These are phyloP conservation scores for Peromyscus maniculatus DNA, from an alignment of 2,113 vertebrate genomes.

Conservation along the genomic window DNA sequence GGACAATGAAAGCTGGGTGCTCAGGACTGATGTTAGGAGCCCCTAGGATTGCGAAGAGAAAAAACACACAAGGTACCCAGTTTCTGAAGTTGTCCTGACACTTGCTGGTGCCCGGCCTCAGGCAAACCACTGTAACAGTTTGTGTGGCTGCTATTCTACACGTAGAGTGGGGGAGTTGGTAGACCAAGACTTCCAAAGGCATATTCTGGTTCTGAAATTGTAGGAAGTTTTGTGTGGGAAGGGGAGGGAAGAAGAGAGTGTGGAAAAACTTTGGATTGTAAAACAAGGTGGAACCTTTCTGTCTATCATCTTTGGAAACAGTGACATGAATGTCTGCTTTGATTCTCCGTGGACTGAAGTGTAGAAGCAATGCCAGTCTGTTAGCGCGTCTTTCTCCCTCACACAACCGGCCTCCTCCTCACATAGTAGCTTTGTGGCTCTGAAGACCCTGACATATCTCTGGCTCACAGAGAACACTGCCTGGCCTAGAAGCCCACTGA, in stretches of 20 bases:
- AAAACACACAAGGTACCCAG: background rate
- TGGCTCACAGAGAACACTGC: background rate
- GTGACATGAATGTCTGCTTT: background rate
- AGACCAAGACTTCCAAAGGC: background rate
- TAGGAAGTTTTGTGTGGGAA: background rate
- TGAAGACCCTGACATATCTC: background rate
- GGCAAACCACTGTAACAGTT: background rate
- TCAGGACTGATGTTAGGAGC: background rate
- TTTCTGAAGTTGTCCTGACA: background rate
- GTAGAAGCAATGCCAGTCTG: background rate
- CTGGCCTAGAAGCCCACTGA: conserved; percentile 10
- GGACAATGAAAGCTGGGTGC: background rate
- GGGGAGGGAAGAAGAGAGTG: background rate
- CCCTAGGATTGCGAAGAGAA: background rate
- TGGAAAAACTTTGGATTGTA: background rate
- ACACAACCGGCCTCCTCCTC: background rate
- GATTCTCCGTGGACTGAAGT: background rate
- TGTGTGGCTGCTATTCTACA: background rate
- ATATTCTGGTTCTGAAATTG: background rate
- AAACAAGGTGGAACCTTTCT: background rate
- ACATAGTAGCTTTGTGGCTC: background rate
- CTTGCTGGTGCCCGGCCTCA: background rate
- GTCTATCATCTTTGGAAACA: background rate
- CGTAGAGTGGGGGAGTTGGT: background rate
- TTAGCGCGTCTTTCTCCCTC: background rate